Base-by-base conservation (phyloP, 1,140 invertebrate species). In the Sycophila sp. region DNA sequence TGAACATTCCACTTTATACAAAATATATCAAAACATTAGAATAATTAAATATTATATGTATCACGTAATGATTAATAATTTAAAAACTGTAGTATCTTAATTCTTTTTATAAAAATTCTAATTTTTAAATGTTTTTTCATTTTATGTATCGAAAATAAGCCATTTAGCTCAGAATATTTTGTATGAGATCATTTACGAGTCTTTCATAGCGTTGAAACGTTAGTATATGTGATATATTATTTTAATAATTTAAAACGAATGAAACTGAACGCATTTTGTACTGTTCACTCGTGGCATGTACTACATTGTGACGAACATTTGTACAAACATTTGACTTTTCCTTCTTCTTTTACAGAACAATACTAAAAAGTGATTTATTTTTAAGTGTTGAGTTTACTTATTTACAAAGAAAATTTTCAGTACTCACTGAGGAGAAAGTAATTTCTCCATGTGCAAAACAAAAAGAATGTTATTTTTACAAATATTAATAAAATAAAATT, bases 191-290 rank as follows among this genome's bases (percentile, higher is more conserved):
- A 45, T 45, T 45, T 22, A 38, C 28, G 62, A 71, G 72, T 65
- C 71, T 73, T 75, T 75, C 65, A 70, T 74, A 75, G 64, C 58
- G 64, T 53, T 64, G 71, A 74, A 71, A 72, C 66, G 60, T 75
- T 75, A 65, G 38, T 42, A 56, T 67, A 45, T 58, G 36, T 67
- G 53, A 45, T 56, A 67, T 67, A 56, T 58, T 64, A 53, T 69
- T 62, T 26, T 69, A 62, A 69, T 64, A 64, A 70, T 64, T 70
- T 56, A 64, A 70, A 42, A 28, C 24, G 30, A 8, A 59, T n/a
- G 40, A 55, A 40, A 15, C 45, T 62, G 24, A 56, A 53, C 69
- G 42, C 74, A 34, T 70, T 65, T 77, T 78, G 74, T 82, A 78
- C 77, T 81, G 79, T 71, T 67, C 69, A 66, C 67, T 74, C 40